These are phyloP conservation scores for Melikaiella ostensackeni DNA, from an alignment of 2,888 invertebrate species.

Conservation along the genomic window DNA sequence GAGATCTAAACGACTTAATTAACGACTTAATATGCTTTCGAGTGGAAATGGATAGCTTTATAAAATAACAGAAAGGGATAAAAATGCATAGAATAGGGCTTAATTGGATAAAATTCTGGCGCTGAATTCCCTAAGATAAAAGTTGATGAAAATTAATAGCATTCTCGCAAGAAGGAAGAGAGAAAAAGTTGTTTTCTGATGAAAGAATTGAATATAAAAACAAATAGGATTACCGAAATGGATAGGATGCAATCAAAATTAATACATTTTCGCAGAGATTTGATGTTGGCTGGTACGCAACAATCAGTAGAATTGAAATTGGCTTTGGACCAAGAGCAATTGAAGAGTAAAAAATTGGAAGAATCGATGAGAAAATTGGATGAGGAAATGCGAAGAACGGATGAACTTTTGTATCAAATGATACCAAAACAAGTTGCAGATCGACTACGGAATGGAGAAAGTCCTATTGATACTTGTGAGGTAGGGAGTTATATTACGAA, in stretches of 20 bases:
- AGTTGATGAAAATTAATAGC: too few species aligned
- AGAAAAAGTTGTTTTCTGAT: too few species aligned
- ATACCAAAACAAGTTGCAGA: constrained; percentile 99
- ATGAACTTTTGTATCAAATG: constrained; percentile 98
- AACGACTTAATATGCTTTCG: too few species aligned
- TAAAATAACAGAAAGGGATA: too few species aligned
- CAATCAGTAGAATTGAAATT: constrained; percentile 97
- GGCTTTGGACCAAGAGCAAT: constrained; percentile 96
- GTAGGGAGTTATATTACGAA: constrained; percentile 77
- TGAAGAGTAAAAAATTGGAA: constrained; percentile 96
- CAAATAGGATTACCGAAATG: too few species aligned
- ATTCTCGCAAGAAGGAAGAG: too few species aligned
- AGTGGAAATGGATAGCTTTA: too few species aligned
- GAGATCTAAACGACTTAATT: too few species aligned
- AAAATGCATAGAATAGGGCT: too few species aligned
- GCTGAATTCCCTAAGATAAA: too few species aligned
- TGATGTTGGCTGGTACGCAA: constrained; percentile 97
- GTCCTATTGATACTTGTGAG: constrained; percentile 97
- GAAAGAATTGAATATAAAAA: too few species aligned
- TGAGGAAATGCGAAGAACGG: constrained; percentile 96
- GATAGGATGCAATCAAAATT: neutral
- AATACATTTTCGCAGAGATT: constrained; percentile 81
- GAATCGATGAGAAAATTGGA: constrained; percentile 98
- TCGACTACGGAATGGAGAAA: constrained; percentile 94
- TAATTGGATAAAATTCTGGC: too few species aligned